Percentiles rank a stretch among this genome's conserved stretches.
Evolutionary conservation across 2,888 invertebrate species (phyloP).

Genomic region (Lepeophtheirus nordmannii): DNA sequence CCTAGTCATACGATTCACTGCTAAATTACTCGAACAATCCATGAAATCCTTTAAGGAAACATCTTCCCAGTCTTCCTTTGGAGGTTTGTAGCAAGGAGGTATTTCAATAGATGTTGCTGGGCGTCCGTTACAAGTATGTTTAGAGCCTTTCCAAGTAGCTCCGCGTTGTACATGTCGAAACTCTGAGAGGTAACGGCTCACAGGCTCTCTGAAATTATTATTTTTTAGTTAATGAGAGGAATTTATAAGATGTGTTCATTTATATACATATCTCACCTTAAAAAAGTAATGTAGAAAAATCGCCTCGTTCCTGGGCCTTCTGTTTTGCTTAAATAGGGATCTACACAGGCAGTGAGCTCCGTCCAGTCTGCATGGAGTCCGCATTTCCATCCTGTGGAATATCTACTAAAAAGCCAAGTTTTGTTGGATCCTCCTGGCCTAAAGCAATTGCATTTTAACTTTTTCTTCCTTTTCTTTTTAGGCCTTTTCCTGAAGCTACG

Average conservation of each 20-base stretch:
- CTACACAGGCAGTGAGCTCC: constrained; percentile 79
- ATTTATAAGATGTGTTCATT: background rate
- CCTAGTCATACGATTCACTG: constrained; percentile 85
- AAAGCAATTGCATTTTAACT: constrained; percentile 30
- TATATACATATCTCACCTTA: constrained; percentile 34
- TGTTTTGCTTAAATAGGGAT: constrained; percentile 56
- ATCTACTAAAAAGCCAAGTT: constrained; percentile 93
- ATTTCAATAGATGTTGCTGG: constrained; percentile 31
- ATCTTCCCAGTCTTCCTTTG: constrained; percentile 64
- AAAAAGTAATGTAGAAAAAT: constrained; percentile 88
- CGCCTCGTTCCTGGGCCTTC: constrained; percentile 37
- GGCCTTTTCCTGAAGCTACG: constrained; percentile 26
- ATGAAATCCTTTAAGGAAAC: constrained; percentile 82
- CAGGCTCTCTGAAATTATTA: constrained; percentile 54
- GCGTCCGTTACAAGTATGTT: constrained; percentile 45
- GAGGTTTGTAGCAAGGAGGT: constrained; percentile 33
- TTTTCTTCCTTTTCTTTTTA: constrained; percentile 24
- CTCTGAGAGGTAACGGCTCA: constrained; percentile 83
- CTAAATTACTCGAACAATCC: constrained; percentile 78
- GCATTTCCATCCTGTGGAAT: constrained; percentile 94
- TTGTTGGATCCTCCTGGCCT: constrained; percentile 44
- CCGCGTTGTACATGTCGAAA: constrained; percentile 91
- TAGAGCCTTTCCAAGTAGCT: constrained; percentile 78
- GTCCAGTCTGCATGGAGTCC: constrained; percentile 98
- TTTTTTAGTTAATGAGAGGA: background rate